Conservation (phyloP, 2,113 vertebrate genomes). For the Agapornis roseicollis region DNA sequence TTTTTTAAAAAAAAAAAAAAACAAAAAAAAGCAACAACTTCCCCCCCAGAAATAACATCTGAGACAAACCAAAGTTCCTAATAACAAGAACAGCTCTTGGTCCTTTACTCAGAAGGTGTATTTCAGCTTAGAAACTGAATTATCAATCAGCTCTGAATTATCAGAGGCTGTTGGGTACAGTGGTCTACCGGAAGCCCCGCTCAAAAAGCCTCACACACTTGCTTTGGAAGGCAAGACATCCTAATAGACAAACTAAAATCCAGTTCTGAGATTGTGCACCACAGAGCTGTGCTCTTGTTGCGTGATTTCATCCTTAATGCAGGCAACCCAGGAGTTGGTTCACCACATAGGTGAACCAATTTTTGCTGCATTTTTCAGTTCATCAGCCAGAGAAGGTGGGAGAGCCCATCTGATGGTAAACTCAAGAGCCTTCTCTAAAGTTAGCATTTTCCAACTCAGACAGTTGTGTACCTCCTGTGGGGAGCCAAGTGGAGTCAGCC, state of each 20-base stretch:
- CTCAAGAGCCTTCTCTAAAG: neutral
- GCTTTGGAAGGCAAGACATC: neutral
- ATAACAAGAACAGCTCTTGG: neutral
- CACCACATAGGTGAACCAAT: neutral
- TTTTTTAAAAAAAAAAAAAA: neutral
- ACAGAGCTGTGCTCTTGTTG: neutral
- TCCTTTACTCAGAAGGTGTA: neutral
- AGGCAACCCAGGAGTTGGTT: neutral
- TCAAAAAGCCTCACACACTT: neutral
- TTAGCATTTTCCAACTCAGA: neutral
- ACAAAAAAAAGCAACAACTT: neutral
- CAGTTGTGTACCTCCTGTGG: neutral
- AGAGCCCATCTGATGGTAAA: neutral
- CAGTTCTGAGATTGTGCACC: neutral
- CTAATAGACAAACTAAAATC: neutral
- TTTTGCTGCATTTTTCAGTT: neutral
- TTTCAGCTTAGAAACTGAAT: neutral
- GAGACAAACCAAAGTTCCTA: neutral
- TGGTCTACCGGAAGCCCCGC: neutral
- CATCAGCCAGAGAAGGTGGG: neutral
- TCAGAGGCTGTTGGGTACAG: neutral
- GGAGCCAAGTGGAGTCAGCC: neutral
- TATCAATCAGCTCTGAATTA: neutral
- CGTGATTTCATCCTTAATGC: neutral
- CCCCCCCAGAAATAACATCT: neutral